Percentiles rank a stretch among this genome's conserved stretches.
phyloP scores from a whole-genome alignment of 2,888 invertebrate species.

The Drosophila anceps region DNA sequence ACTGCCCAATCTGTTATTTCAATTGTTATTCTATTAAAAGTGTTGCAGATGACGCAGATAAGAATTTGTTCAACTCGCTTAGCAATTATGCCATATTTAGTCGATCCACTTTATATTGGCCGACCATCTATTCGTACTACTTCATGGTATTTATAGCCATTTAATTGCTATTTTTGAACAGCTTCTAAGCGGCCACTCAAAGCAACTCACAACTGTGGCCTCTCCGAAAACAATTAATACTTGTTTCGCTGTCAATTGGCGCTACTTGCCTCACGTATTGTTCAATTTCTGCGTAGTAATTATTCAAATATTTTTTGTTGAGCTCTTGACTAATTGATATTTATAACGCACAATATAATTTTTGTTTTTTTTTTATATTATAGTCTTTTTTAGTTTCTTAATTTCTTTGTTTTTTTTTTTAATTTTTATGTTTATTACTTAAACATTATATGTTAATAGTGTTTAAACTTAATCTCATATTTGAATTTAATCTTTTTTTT shows the following conservation, averaged over 20 bases:
- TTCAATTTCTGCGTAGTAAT: slow-evolving; percentile 8
- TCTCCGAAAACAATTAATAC: slow-evolving; percentile 9
- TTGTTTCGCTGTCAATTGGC: slow-evolving; percentile 29
- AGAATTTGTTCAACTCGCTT: slow-evolving; percentile 25
- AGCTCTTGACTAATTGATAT: neutral
- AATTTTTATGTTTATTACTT: too few relatives aligned
- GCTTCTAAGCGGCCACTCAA: slow-evolving; percentile 46
- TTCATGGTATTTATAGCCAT: slow-evolving; percentile 57
- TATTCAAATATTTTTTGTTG: neutral
- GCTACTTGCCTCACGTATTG: slow-evolving; percentile 1
- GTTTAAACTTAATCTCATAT: too few relatives aligned
- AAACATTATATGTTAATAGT: too few relatives aligned
- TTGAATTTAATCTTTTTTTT: too few relatives aligned
- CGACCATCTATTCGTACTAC: slow-evolving; percentile 9
- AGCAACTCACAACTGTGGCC: neutral
- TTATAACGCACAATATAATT: neutral
- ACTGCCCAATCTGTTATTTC: slow-evolving; percentile 33
- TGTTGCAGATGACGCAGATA: slow-evolving; percentile 70
- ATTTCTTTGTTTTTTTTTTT: too few relatives aligned
- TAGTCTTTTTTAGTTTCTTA: too few relatives aligned
- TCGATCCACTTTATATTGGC: slow-evolving; percentile 28
- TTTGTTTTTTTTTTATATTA: neutral
- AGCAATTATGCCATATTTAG: slow-evolving; percentile 65
- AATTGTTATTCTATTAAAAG: slow-evolving; percentile 42
- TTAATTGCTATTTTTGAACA: slow-evolving; percentile 69